Evolutionary conservation across 2,888 invertebrate genomes (phyloP).

Genomic region (Disparrhopalites patrizii): DNA sequence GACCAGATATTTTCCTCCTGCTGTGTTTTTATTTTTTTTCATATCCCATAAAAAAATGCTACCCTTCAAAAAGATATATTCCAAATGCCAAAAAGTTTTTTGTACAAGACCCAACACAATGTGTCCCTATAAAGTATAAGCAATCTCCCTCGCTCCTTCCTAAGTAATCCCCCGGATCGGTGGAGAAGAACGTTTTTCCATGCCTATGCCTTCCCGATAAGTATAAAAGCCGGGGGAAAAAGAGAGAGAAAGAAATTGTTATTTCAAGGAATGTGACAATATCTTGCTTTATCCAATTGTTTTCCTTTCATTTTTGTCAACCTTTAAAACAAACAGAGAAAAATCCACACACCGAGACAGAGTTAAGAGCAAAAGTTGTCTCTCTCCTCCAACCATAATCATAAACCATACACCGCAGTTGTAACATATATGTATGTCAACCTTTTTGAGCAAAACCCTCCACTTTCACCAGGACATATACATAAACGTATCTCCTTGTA

Average conservation of each 20-base stretch:
- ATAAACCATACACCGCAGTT: neutral
- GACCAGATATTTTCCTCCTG: no score
- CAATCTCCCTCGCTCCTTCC: no score
- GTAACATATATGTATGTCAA: no score
- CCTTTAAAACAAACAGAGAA: slow-evolving; percentile 20
- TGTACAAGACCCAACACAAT: no score
- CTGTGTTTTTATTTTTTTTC: no score
- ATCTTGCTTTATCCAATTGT: slow-evolving; percentile 35
- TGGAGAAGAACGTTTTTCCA: no score
- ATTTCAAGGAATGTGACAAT: slow-evolving; percentile 40
- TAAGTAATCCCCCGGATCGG: neutral
- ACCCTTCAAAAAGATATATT: no score
- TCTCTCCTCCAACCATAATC: neutral
- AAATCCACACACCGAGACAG: neutral
- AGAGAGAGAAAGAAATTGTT: slow-evolving; percentile 29
- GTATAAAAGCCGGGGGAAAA: neutral
- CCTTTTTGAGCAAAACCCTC: neutral
- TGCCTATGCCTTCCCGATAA: neutral
- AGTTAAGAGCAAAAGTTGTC: neutral
- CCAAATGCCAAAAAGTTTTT: no score
- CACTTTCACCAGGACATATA: no score
- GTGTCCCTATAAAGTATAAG: no score
- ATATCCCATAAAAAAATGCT: no score
- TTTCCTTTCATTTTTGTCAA: slow-evolving; percentile 42
- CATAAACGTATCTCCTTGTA: no score